phyloP scores from a whole-genome alignment of 2,797 vertebrate genomes.

The Fundulus diaphanus region DNA sequence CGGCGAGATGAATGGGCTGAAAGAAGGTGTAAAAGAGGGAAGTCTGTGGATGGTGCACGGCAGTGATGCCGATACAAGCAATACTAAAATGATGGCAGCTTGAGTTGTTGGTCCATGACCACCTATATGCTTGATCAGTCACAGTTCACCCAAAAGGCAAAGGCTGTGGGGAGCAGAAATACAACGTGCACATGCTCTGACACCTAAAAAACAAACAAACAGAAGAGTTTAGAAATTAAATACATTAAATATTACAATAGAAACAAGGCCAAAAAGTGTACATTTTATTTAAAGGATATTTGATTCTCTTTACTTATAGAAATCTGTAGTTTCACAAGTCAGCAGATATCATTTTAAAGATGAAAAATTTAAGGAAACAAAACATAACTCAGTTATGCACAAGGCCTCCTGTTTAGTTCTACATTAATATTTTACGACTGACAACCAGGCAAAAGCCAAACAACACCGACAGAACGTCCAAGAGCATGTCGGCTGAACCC shows the following conservation, averaged over 20 bases:
- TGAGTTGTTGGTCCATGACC: constrained; percentile 70
- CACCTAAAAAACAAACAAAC: constrained; percentile 2
- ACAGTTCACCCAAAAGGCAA: constrained; percentile 45
- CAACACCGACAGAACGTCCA: constrained; percentile 49
- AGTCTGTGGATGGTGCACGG: constrained; percentile 46
- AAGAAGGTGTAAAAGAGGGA: constrained; percentile 45
- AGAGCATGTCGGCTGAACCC: constrained; percentile 47
- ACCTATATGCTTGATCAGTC: constrained; percentile 65
- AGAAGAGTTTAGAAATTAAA: neutral
- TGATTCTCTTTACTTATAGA: neutral
- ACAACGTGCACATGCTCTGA: constrained; percentile 9
- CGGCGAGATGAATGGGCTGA: constrained; percentile 44
- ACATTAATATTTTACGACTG: neutral
- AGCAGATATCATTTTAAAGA: neutral
- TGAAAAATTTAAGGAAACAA: neutral
- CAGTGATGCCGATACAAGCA: constrained; percentile 62
- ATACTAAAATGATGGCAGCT: constrained; percentile 67
- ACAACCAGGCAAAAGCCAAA: constrained; percentile 12
- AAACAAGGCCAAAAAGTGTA: neutral
- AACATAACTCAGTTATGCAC: neutral
- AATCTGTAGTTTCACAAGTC: neutral
- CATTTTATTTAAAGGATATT: neutral
- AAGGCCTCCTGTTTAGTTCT: neutral
- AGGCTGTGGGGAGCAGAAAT: constrained; percentile 25
- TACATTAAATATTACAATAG: neutral